Conservation (phyloP, 2,113 vertebrate species). For the Triplophysa dalaica region DNA sequence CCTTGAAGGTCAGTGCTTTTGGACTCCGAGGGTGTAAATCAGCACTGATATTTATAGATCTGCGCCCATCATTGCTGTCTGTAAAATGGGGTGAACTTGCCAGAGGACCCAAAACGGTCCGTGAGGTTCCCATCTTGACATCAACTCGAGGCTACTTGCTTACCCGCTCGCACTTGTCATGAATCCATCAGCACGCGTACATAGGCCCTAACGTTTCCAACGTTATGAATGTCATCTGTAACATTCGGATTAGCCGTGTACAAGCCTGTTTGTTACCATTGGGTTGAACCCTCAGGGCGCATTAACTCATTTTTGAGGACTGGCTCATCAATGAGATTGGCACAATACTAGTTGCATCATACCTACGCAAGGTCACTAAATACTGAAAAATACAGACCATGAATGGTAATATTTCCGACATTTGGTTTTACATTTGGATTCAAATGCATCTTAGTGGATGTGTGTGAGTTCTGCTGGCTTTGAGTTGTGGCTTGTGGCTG, state of each 20-base stretch:
- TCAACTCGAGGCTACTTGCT: background rate
- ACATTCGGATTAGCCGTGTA: conserved; percentile 31
- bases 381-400: background rate
- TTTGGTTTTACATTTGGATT: conserved; percentile 14
- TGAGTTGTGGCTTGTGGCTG: conserved; percentile 64
- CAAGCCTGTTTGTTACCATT: conserved; percentile 23
- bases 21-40: conserved; percentile 54
- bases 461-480: background rate
- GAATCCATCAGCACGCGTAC: background rate
- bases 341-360: background rate
- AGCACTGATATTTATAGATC: conserved; percentile 53
- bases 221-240: conserved; percentile 40
- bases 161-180: background rate
- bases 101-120: conserved; percentile 39
- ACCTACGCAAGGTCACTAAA: conserved; percentile 20
- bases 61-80: conserved; percentile 50
- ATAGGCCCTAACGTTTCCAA: background rate
- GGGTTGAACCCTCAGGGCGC: background rate
- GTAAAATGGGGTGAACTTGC: conserved; percentile 53
- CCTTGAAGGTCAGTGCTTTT: conserved; percentile 54
- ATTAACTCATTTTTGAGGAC: conserved; percentile 3
- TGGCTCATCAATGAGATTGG: background rate
- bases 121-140: background rate
- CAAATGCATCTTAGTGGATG: background rate
- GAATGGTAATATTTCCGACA: conserved; percentile 7